These are phyloP conservation scores for Drosophila planitibia DNA, from an alignment of 2,888 invertebrate species.

Conservation along the genomic window DNA sequence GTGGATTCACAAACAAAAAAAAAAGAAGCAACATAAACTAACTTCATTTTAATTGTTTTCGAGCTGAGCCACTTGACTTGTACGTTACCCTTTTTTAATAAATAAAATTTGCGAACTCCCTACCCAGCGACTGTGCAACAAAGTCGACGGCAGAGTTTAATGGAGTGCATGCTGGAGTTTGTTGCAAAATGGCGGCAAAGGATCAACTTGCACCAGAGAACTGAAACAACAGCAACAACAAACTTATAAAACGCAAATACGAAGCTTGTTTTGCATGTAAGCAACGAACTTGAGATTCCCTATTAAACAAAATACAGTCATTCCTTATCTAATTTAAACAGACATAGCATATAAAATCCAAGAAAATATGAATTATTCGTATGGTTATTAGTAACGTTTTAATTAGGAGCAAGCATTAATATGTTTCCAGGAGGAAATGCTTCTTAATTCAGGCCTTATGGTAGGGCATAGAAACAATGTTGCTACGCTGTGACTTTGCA, in stretches of 20 bases:
- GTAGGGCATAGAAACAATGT: constrained; percentile 60
- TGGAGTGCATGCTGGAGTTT: constrained; percentile 76
- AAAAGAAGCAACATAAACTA: constrained; percentile 51
- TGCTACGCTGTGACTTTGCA: constrained; percentile 55
- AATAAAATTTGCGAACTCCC: constrained; percentile 71
- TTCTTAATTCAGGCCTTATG: neutral
- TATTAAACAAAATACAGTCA: neutral
- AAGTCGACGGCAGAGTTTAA: constrained; percentile 80
- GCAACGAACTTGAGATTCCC: constrained; percentile 26
- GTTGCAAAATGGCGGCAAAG: constrained; percentile 78
- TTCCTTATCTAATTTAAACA: neutral
- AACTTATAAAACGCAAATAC: constrained; percentile 44
- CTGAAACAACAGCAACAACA: constrained; percentile 42
- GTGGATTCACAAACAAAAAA: constrained; percentile 12
- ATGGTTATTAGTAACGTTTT: neutral
- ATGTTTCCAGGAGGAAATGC: neutral
- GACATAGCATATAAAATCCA: neutral
- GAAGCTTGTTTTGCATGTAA: neutral
- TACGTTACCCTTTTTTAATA: constrained; percentile 78
- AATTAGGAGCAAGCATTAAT: constrained; percentile 2
- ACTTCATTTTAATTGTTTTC: constrained; percentile 78
- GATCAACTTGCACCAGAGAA: constrained; percentile 75
- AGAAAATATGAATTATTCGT: neutral
- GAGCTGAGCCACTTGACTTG: constrained; percentile 80
- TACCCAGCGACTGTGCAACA: constrained; percentile 55